Base-by-base conservation (phyloP, 1,140 invertebrate genomes). In the Pseudomyrmex flavicornis region DNA sequence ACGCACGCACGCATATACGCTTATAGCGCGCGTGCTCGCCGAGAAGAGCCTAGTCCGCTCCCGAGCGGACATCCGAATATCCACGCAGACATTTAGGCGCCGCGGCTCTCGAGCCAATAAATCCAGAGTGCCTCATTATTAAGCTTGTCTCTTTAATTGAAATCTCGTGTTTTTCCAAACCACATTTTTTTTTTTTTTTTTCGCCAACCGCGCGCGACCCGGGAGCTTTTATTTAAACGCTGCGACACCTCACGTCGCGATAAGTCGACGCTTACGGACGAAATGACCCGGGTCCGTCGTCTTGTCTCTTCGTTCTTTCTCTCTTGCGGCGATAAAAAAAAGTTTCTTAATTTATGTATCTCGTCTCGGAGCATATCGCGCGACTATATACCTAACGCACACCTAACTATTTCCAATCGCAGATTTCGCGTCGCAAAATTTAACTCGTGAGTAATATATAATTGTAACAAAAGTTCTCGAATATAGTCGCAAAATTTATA, bases 111-210 rank as follows among this genome's bases (percentile, higher is more conserved):
- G 83, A 83, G 85, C 89, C 90, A 91, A 93, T 94, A 93, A 94
- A 93, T 93, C 90, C 90, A 88, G 84, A 86, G 86, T 82, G 88
- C 88, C 92, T 93, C 93, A 93, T 93, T 94, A 93, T 89, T 93
- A 93, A 93, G 87, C 93, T 90, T 93, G 92, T 94, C 91, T 91
- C 92, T 94, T 93, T 94, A 94, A 94, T 94, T 94, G 93, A 94
- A 94, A 93, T 94, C 90, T 92, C 92, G 91, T 94, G 93, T 94
- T 93, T 94, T 94, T 93, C 88, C 89, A 88, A 91, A 92, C 92
- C 80, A 54, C 79, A 4, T 3, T 26, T 26, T 26, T 17, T 17
- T 17, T 17, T 17, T 26, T 26, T 88, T 87, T 85, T 88, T 79
- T 35, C 35, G 66, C 75, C 54, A 63, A 17, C 61, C 86, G 83